Evolutionary conservation across 1,140 invertebrate genomes (phyloP).

Genomic region (Ostrea edulis): DNA sequence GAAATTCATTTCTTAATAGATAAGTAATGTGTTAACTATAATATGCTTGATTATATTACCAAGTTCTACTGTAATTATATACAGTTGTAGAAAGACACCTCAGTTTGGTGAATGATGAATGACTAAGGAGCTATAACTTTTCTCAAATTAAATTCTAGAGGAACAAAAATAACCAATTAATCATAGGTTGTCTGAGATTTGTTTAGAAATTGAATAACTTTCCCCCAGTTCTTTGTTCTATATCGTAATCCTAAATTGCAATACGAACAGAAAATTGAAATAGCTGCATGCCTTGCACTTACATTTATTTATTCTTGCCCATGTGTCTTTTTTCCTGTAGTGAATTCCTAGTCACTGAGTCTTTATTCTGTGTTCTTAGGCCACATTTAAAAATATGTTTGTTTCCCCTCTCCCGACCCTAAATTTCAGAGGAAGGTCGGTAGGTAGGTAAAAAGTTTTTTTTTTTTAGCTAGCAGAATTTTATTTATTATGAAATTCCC

Average conservation of each 20-base stretch:
- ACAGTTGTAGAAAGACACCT: no score
- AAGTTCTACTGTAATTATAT: no score
- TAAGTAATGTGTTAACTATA: no score
- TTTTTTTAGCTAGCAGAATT: no score
- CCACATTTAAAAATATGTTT: no score
- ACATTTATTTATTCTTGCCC: neutral
- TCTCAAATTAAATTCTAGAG: slow-evolving; percentile 14
- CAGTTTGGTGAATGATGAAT: neutral
- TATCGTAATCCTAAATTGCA: neutral
- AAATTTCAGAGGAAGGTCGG: no score
- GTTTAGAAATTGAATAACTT: slow-evolving; percentile 17
- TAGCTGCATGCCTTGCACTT: slow-evolving; percentile 15
- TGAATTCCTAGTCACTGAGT: slow-evolving; percentile 21
- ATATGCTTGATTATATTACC: no score
- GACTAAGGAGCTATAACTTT: neutral
- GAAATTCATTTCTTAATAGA: no score
- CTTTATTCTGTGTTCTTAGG: neutral
- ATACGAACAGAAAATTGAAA: neutral
- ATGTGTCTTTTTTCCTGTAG: neutral
- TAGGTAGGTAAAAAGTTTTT: no score
- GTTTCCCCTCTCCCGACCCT: no score
- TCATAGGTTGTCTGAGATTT: neutral
- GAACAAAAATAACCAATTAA: slow-evolving; percentile 4
- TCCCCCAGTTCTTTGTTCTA: neutral
- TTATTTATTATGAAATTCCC: no score